These are phyloP conservation scores for Steatornis caripensis DNA, from an alignment of 2,113 vertebrate genomes.

Conservation along the genomic window DNA sequence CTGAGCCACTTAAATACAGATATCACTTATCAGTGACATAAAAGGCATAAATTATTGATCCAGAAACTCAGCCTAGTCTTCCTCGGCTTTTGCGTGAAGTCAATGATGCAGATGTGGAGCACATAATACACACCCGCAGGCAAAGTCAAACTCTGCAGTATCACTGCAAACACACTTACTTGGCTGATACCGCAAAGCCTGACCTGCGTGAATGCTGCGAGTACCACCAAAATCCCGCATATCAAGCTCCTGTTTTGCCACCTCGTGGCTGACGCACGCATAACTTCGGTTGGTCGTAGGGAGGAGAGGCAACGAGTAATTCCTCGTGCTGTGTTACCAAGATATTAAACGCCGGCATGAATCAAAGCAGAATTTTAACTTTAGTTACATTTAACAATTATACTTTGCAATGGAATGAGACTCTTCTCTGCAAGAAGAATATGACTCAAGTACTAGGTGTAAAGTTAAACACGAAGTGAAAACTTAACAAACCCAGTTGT, in stretches of 20 bases:
- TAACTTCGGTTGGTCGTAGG: too few species aligned
- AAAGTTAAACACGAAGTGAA: not conserved
- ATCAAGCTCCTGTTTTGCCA: conserved; percentile 4
- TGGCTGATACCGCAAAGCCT: not conserved
- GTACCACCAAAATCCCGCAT: not conserved
- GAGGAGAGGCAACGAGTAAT: rapidly evolving
- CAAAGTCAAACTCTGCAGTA: not conserved
- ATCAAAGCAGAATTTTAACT: not conserved
- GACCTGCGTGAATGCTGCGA: rapidly evolving
- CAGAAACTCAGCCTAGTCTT: not conserved
- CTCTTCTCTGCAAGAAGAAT: not conserved
- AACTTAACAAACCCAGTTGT: not conserved
- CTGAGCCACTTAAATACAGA: not conserved
- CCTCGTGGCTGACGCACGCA: not conserved
- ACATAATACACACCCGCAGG: not conserved
- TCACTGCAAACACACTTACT: not conserved
- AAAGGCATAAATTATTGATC: not conserved
- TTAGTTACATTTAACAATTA: not conserved
- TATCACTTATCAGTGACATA: not conserved
- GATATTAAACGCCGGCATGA: not conserved
- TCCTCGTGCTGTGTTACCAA: rapidly evolving
- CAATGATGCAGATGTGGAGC: not conserved
- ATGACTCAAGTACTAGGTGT: not conserved
- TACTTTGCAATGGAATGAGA: not conserved
- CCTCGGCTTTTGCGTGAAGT: not conserved